Evolutionary conservation across 2,113 vertebrate genomes (phyloP).

Genomic region (Coptodon bakossiorum): DNA sequence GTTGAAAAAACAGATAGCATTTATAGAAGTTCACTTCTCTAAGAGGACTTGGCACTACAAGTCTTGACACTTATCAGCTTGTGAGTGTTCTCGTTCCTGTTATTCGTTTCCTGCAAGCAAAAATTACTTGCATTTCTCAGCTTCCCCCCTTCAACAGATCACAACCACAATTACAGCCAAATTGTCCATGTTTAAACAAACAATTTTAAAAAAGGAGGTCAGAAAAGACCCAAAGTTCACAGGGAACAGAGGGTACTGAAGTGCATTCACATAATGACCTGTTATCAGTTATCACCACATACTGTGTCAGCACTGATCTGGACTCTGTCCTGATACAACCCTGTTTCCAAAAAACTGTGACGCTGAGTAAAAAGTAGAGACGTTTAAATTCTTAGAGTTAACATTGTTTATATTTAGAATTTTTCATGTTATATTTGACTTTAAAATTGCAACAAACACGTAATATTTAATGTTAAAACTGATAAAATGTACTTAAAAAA

Average conservation of each 20-base stretch:
- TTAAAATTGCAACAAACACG: neutral
- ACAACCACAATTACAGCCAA: neutral
- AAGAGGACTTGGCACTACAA: neutral
- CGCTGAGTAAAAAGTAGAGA: neutral
- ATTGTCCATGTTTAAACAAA: neutral
- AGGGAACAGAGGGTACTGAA: neutral
- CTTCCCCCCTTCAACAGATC: neutral
- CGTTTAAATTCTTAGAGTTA: neutral
- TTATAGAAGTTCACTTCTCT: neutral
- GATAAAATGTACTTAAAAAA: neutral
- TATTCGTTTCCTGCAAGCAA: neutral
- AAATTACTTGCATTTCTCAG: neutral
- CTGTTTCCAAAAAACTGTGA: neutral
- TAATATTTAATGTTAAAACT: neutral
- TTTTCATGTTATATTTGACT: neutral
- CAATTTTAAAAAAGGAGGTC: neutral
- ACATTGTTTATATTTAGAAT: neutral
- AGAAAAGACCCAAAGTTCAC: neutral
- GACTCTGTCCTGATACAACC: constrained; percentile 13
- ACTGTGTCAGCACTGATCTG: neutral
- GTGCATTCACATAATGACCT: neutral
- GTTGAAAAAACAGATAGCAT: neutral
- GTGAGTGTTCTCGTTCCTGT: neutral
- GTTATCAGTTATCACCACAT: neutral
- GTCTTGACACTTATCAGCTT: neutral